Conservation (phyloP, 2,888 invertebrate genomes). For the Micoletzkya japonica region DNA sequence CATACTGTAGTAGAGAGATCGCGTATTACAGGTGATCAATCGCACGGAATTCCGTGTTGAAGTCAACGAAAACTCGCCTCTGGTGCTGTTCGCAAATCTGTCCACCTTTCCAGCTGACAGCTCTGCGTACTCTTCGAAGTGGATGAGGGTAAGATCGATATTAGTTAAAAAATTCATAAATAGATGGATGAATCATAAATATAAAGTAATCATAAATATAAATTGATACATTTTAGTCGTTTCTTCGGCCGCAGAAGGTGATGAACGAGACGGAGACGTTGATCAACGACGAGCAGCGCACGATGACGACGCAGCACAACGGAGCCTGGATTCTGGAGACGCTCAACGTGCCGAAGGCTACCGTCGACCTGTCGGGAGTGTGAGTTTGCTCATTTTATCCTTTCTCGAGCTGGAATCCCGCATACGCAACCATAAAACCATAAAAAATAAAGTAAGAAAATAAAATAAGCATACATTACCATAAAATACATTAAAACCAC, state of each 20-base stretch:
- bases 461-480: not conserved
- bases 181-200: not conserved
- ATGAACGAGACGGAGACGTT: not conserved
- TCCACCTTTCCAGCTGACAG: not conserved
- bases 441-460: not conserved
- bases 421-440: not conserved
- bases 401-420: not conserved
- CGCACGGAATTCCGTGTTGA: not conserved
- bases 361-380: not conserved
- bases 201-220: not conserved
- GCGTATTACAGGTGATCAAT: slow-evolving; percentile 1
- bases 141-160: slow-evolving; percentile 2
- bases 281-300: not conserved
- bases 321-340: slow-evolving; percentile 2
- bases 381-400: not conserved
- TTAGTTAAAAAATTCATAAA: not conserved
- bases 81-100: slow-evolving; percentile 6
- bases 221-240: not conserved
- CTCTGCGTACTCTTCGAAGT: slow-evolving; percentile 21
- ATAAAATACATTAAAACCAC: not conserved
- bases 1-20: not conserved
- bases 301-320: not conserved
- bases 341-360: not conserved
- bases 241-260: not conserved
- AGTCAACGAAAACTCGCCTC: not conserved